A percentile compares a stretch with the other conserved stretches of the same genome.
Conservation (phyloP, 2,888 invertebrate genomes). For the Temnothorax ravouxi region DNA sequence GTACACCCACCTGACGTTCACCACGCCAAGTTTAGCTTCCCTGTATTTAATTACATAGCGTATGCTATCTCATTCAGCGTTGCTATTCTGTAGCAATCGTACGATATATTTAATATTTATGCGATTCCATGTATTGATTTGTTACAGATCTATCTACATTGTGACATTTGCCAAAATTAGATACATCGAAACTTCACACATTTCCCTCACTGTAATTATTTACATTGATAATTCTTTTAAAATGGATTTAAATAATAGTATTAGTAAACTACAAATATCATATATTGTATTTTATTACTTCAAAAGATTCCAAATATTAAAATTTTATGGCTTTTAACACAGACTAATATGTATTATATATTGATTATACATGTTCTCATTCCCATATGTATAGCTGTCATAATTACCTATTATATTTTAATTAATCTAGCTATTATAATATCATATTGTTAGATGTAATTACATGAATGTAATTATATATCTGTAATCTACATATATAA, state of each 20-base stretch:
- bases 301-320: neutral
- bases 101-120: slow-evolving; percentile 32
- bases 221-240: neutral
- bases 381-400: neutral
- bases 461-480: neutral
- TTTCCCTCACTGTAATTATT: neutral
- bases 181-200: neutral
- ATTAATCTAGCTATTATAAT: neutral
- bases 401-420: neutral
- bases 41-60: slow-evolving; percentile 27
- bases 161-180: slow-evolving; percentile 18
- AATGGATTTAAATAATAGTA: neutral
- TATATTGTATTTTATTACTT: neutral
- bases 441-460: neutral
- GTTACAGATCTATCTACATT: slow-evolving; percentile 13
- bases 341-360: neutral
- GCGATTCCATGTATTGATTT: neutral
- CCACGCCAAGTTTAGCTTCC: slow-evolving; percentile 31
- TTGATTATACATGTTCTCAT: neutral
- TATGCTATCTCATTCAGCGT: slow-evolving; percentile 27
- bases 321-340: neutral
- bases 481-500: neutral
- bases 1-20: slow-evolving; percentile 1
- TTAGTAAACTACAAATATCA: neutral
- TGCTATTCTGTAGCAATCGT: neutral